Conservation (phyloP, 1,140 invertebrate species). For the Procambarus virginalis region DNA sequence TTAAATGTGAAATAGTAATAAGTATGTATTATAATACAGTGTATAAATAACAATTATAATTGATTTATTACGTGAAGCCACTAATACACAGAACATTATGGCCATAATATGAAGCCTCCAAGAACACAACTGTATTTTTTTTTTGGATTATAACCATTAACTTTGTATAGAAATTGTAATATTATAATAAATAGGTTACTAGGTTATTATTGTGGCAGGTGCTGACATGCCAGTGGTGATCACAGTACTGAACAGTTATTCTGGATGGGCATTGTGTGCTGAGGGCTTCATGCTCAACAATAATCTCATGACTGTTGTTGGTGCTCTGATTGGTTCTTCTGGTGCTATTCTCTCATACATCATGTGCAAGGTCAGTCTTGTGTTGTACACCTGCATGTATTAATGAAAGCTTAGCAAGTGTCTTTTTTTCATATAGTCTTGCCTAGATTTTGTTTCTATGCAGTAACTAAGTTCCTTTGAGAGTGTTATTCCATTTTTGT, state of each 20-base stretch:
- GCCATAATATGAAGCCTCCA: too few relatives aligned
- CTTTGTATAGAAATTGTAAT: too few relatives aligned
- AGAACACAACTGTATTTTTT: too few relatives aligned
- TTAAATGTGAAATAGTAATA: too few relatives aligned
- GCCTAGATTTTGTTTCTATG: not conserved
- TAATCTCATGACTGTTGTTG: slow-evolving; percentile 93
- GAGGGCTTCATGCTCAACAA: slow-evolving; percentile 97
- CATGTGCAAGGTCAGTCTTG: slow-evolving; percentile 88
- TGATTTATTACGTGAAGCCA: too few relatives aligned
- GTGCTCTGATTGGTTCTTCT: slow-evolving; percentile 91
- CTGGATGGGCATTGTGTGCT: slow-evolving; percentile 88
- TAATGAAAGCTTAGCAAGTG: not conserved
- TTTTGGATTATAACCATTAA: too few relatives aligned
- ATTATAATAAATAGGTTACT: too few relatives aligned
- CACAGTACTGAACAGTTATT: slow-evolving; percentile 88
- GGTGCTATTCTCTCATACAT: slow-evolving; percentile 95
- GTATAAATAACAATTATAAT: too few relatives aligned
- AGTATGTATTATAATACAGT: too few relatives aligned
- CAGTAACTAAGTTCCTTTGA: not conserved
- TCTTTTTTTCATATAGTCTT: not conserved
- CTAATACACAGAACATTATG: too few relatives aligned
- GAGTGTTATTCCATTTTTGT: not conserved
- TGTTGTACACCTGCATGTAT: not conserved
- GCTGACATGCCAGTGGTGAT: slow-evolving; percentile 96
- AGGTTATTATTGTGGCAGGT: slow-evolving; percentile 34